phyloP scores from a whole-genome alignment of 2,113 vertebrate genomes.

The Cryptoleucopteryx plumbea region DNA sequence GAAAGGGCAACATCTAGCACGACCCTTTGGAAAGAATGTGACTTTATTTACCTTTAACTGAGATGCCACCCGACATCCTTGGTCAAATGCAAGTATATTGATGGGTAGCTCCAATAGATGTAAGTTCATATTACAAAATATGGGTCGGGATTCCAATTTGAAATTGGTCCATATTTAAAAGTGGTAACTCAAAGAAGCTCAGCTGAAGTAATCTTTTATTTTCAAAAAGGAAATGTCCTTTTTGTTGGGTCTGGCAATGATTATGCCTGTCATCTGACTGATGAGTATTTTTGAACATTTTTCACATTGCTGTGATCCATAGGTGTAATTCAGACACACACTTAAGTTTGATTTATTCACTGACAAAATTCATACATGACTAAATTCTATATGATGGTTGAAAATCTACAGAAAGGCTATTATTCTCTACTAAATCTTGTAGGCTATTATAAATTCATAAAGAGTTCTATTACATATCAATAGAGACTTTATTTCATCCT shows the following conservation, averaged over 20 bases:
- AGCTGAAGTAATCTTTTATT: background rate
- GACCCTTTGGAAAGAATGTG: background rate
- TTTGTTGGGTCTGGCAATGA: background rate
- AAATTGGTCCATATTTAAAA: background rate
- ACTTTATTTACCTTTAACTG: background rate
- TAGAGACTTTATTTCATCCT: background rate
- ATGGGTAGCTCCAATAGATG: background rate
- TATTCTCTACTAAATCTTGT: background rate
- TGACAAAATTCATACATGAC: background rate
- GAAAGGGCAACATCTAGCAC: background rate
- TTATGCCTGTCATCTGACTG: background rate
- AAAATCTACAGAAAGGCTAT: background rate
- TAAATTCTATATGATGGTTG: background rate
- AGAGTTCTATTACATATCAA: background rate
- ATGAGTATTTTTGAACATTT: background rate
- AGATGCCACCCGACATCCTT: background rate
- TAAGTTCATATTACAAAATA: background rate
- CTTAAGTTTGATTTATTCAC: background rate
- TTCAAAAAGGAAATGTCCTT: background rate
- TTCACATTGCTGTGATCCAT: background rate
- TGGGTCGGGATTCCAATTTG: background rate
- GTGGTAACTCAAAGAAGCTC: background rate
- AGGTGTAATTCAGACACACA: background rate
- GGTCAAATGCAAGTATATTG: background rate
- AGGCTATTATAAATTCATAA: background rate